Evolutionary conservation across 2,113 vertebrate genomes (phyloP).

Genomic region (Aegypius monachus): DNA sequence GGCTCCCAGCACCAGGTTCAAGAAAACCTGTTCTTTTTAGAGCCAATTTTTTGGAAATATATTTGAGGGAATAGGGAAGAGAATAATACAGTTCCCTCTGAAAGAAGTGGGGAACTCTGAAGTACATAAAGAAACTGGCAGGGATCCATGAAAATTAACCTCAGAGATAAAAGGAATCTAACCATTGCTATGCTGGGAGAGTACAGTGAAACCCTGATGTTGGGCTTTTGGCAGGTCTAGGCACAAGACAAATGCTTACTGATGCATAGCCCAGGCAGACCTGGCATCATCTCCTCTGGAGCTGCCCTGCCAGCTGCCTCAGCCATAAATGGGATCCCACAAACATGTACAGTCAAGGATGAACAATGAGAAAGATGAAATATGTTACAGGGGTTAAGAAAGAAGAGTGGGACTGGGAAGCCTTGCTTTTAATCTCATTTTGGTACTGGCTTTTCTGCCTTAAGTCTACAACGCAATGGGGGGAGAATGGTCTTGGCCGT

Average conservation of each 20-base stretch:
- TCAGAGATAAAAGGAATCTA: conserved; percentile 53
- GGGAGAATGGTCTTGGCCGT: background rate
- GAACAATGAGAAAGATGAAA: conserved; percentile 33
- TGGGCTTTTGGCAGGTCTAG: conserved; percentile 59
- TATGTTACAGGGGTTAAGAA: background rate
- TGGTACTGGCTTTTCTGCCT: background rate
- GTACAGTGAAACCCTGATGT: conserved; percentile 27
- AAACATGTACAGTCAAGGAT: conserved; percentile 32
- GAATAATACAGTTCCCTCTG: background rate
- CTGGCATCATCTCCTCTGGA: conserved; percentile 48
- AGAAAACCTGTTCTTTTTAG: background rate
- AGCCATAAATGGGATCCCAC: conserved; percentile 39
- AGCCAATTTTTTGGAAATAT: background rate
- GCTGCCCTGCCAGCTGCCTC: conserved; percentile 55
- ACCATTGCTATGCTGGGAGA: conserved; percentile 52
- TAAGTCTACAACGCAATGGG: fast-evolving
- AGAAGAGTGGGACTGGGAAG: background rate
- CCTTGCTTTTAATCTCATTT: background rate
- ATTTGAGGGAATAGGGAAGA: background rate
- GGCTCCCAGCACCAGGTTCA: background rate
- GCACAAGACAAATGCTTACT: conserved; percentile 21
- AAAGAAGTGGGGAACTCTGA: conserved; percentile 19
- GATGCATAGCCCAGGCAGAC: background rate
- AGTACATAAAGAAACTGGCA: conserved; percentile 48
- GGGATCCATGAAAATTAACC: conserved; percentile 36